These are phyloP conservation scores for Naja naja DNA, from an alignment of 2,113 vertebrate genomes.

Conservation along the genomic window DNA sequence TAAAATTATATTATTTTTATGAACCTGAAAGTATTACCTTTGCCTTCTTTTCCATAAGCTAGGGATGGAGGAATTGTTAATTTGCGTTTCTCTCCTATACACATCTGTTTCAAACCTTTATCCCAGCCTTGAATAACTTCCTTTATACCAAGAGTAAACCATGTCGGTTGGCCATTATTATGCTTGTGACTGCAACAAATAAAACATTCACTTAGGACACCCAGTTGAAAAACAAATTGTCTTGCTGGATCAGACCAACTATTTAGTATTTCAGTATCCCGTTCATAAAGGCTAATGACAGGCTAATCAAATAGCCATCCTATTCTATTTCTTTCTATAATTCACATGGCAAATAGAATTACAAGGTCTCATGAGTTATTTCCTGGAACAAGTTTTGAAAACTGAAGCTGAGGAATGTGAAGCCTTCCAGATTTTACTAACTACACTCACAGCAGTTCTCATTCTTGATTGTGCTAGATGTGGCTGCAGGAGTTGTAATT, in stretches of 20 bases:
- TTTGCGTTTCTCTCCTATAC: constrained; percentile 88
- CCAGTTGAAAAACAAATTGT: background rate
- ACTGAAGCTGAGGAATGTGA: background rate
- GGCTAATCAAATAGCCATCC: background rate
- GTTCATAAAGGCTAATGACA: background rate
- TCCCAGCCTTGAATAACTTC: constrained; percentile 94
- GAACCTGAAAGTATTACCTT: constrained; percentile 75
- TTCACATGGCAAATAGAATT: background rate
- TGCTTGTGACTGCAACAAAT: constrained; percentile 76
- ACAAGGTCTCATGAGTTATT: background rate
- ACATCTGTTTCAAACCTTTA: constrained; percentile 90
- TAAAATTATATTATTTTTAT: background rate
- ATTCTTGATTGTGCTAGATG: background rate
- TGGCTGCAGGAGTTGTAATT: background rate
- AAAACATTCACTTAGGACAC: background rate
- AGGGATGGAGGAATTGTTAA: constrained; percentile 84
- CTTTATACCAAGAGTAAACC: constrained; percentile 91
- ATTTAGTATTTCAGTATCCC: background rate
- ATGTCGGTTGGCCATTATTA: constrained; percentile 88
- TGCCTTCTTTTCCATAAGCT: constrained; percentile 94
- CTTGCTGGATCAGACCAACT: background rate
- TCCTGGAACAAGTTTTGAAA: background rate
- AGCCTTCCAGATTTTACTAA: background rate
- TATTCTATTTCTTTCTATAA: background rate
- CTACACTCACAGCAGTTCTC: background rate